Conservation (phyloP, 2,888 invertebrate species). For the Andrena chrysosceles region DNA sequence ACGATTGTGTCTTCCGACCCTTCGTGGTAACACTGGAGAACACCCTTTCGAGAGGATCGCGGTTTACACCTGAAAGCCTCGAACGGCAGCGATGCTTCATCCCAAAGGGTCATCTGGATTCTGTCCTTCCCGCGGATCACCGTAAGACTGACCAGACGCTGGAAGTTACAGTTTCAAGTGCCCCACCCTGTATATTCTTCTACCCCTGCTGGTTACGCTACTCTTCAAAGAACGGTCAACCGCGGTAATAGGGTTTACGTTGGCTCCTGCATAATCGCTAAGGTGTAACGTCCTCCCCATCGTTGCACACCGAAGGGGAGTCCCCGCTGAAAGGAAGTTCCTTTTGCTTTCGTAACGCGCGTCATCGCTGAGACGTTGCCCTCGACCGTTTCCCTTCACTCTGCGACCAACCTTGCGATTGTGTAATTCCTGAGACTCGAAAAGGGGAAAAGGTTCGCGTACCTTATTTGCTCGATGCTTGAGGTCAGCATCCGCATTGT, state of each 20-base stretch:
- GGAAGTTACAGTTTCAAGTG: slow-evolving; percentile 17
- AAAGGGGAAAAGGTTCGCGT: not conserved
- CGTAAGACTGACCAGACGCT: slow-evolving; percentile 1
- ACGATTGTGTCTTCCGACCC: not conserved
- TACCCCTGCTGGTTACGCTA: slow-evolving; percentile 13
- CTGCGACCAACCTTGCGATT: not conserved
- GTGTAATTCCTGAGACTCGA: not conserved
- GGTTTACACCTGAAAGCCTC: not conserved
- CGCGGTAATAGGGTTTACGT: slow-evolving; percentile 51
- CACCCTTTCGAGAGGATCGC: too few species aligned
- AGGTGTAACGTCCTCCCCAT: slow-evolving; percentile 40
- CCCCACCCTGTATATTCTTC: slow-evolving; percentile 8
- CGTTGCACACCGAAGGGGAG: not conserved
- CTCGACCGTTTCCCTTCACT: not conserved
- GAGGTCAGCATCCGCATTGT: too few species aligned
- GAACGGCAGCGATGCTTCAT: not conserved
- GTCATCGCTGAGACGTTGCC: slow-evolving; percentile 19
- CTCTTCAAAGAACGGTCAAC: slow-evolving; percentile 46
- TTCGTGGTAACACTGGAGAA: not conserved
- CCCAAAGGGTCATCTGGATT: not conserved
- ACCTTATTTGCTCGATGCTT: not conserved
- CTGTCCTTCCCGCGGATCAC: not conserved
- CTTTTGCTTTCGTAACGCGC: slow-evolving; percentile 24
- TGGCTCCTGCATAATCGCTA: slow-evolving; percentile 32
- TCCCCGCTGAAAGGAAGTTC: slow-evolving; percentile 14